A percentile compares a stretch with the other conserved stretches of the same genome.
Conservation (phyloP, 2,113 vertebrate species). For the Melanerpes aurifrons region DNA sequence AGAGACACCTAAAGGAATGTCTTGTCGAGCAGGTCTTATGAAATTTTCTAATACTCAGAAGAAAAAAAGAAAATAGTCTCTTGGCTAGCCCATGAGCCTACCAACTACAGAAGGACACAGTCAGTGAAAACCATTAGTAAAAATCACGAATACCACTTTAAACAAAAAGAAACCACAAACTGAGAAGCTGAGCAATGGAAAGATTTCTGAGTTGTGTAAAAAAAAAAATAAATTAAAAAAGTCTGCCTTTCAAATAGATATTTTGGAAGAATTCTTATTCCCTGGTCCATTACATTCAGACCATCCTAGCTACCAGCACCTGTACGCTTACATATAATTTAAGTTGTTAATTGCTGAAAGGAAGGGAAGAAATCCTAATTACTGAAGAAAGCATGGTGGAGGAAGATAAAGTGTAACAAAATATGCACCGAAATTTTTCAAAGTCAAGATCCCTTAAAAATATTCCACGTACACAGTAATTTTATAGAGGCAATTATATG, state of each 20-base stretch:
- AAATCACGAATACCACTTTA: background rate
- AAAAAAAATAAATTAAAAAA: background rate
- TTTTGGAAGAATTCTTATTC: background rate
- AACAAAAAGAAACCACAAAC: background rate
- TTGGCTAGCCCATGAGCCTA: background rate
- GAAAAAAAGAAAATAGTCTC: background rate
- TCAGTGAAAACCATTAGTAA: background rate
- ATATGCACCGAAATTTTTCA: background rate
- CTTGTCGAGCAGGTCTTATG: background rate
- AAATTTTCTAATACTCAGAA: background rate
- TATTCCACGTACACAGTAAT: background rate
- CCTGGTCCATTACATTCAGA: background rate
- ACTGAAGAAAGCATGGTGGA: background rate
- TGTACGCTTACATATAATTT: background rate
- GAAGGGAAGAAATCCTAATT: background rate
- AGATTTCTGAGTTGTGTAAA: background rate
- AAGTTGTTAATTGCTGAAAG: background rate
- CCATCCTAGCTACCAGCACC: background rate
- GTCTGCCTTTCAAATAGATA: background rate
- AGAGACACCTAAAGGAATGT: background rate
- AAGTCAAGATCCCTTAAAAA: background rate
- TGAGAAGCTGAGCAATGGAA: background rate
- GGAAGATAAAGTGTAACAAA: background rate
- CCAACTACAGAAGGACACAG: background rate
- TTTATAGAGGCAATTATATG: background rate